Percentiles rank a stretch among this genome's conserved stretches.
Conservation (phyloP, 2,113 vertebrate species). For the Proteles cristata region DNA sequence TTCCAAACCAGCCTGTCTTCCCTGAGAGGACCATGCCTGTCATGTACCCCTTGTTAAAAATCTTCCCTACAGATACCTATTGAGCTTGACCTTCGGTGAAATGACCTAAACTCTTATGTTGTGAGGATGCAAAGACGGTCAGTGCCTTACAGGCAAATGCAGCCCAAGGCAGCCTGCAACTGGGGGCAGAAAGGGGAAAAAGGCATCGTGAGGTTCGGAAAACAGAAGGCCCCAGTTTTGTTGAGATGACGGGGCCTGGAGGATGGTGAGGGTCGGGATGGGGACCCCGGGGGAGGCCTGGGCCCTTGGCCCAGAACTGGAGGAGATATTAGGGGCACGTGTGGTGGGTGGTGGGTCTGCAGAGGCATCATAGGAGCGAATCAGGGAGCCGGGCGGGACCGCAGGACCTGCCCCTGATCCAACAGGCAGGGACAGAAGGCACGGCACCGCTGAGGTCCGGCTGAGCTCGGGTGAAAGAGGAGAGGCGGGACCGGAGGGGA, state of each 20-base stretch:
- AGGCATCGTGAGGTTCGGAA: accelerated
- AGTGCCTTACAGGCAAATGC: accelerated
- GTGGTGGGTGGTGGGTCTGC: neutral
- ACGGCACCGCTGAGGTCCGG: neutral
- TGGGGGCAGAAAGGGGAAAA: accelerated
- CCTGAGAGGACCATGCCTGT: accelerated
- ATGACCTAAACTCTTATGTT: accelerated
- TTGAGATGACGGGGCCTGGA: neutral
- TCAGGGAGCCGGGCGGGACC: accelerated
- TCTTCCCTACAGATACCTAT: accelerated
- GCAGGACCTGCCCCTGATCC: neutral
- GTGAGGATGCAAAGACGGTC: neutral
- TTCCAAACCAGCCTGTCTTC: neutral
- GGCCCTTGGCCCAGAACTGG: neutral
- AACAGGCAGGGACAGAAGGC: accelerated
- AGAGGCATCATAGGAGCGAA: accelerated
- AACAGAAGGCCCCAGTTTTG: accelerated
- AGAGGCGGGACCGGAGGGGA: neutral
- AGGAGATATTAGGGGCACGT: neutral
- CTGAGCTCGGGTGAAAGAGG: neutral
- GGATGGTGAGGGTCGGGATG: too few relatives aligned
- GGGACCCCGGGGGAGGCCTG: neutral
- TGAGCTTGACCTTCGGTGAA: neutral
- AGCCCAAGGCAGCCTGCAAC: accelerated
- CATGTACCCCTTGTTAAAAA: accelerated